phyloP scores from a whole-genome alignment of 2,888 invertebrate genomes.

The Pseudanteris insignis region DNA sequence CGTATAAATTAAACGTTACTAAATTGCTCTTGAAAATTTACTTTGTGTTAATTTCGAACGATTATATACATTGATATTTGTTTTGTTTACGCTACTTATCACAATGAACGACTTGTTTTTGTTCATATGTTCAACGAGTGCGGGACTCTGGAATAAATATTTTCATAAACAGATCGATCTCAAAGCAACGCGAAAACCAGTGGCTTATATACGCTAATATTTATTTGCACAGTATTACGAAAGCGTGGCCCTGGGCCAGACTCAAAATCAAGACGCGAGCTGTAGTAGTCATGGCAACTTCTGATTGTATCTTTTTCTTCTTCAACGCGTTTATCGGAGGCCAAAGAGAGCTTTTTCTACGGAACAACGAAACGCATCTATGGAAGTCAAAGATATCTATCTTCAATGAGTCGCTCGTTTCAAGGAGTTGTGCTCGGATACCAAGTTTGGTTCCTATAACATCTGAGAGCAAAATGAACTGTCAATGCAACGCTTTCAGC shows the following conservation, averaged over 20 bases:
- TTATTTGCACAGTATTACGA: conserved; percentile 24
- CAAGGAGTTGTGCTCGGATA: conserved; percentile 11
- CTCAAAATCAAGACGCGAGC: conserved; percentile 25
- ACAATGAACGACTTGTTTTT: too few relatives aligned
- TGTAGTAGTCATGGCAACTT: conserved; percentile 61
- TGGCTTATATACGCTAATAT: conserved; percentile 31
- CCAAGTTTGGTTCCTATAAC: conserved; percentile 12
- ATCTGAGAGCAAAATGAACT: too few relatives aligned
- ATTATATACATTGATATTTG: too few relatives aligned
- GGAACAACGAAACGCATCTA: conserved; percentile 38
- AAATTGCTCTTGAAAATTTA: too few relatives aligned
- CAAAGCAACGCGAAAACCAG: too few relatives aligned
- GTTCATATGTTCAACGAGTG: too few relatives aligned
- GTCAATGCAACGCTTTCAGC: too few relatives aligned
- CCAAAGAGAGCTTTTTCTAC: conserved; percentile 33
- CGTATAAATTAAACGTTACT: too few relatives aligned
- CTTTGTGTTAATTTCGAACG: too few relatives aligned
- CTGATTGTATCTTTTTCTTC: conserved; percentile 56
- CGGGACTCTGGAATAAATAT: conserved; percentile 16
- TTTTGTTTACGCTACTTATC: too few relatives aligned
- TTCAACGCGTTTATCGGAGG: conserved; percentile 31
- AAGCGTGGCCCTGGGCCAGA: conserved; percentile 34
- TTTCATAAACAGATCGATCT: conserved; percentile 28
- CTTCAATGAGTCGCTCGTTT: conserved; percentile 33
- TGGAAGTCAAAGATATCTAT: conserved; percentile 43